Conservation (phyloP, 53 echinoderm and acorn worm species). For the Zoroaster sp. region DNA sequence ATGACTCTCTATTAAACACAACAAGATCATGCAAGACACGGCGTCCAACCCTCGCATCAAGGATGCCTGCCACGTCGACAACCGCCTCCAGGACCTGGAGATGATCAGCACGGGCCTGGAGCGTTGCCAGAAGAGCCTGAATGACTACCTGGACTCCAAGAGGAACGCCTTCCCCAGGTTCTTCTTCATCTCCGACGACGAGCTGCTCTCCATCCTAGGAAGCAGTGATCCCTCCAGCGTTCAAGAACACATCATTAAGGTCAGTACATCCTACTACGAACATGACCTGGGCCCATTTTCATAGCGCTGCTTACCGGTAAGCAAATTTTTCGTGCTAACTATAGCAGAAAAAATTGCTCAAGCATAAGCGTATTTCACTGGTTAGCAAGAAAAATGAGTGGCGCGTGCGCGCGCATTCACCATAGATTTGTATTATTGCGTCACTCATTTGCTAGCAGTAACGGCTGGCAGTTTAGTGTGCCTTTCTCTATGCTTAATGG, state of each 20-base stretch:
- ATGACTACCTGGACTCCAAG: slow-evolving; percentile 99
- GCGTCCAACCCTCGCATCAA: slow-evolving; percentile 92
- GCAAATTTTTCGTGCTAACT: not conserved
- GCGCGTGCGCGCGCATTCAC: no score
- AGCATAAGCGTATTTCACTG: no score
- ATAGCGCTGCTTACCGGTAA: not conserved
- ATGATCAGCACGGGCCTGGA: slow-evolving; percentile 97
- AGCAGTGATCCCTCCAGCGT: slow-evolving; percentile 96
- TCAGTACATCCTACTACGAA: no score
- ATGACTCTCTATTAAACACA: no score
- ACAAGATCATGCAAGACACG: slow-evolving; percentile 96
- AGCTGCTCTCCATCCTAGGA: slow-evolving; percentile 94
- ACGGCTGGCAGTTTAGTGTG: no score
- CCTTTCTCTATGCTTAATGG: no score
- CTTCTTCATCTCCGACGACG: slow-evolving; percentile 99
- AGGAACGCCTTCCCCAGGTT: slow-evolving; percentile 98
- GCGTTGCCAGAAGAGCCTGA: slow-evolving; percentile 99
- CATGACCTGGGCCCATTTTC: no score
- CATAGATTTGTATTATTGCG: no score
- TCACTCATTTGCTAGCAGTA: no score
- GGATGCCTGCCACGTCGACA: slow-evolving; percentile 91
- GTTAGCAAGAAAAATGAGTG: no score
- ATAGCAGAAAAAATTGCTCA: no score
- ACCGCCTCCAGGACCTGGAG: slow-evolving; percentile 94
- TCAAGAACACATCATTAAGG: slow-evolving; percentile 99